Conservation (phyloP, 1,140 invertebrate species). For the Neodiprion pinetum region DNA sequence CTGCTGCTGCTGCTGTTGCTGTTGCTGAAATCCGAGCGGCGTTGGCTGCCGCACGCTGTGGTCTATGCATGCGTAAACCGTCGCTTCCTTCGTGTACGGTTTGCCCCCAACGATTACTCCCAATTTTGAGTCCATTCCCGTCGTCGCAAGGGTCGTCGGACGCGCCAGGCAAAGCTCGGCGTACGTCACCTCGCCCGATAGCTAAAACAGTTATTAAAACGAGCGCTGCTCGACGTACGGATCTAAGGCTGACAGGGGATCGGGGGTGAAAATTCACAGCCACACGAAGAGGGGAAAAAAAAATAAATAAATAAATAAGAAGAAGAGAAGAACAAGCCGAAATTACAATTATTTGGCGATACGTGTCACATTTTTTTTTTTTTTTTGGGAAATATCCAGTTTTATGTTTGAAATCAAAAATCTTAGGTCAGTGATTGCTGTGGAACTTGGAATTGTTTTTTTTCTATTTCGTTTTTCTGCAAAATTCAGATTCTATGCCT, state of each 20-base stretch:
- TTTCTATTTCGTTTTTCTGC: no score
- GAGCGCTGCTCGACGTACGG: conserved; percentile 14
- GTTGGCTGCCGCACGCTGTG: conserved; percentile 58
- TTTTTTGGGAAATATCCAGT: no score
- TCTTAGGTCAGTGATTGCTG: no score
- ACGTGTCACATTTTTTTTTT: no score
- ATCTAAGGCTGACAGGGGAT: not conserved
- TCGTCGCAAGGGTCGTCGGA: conserved; percentile 62
- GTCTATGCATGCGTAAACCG: conserved; percentile 76
- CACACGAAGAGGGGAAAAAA: not conserved
- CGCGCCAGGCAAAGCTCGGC: conserved; percentile 71
- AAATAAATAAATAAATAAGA: no score
- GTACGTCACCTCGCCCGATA: conserved; percentile 74
- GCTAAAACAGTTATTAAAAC: conserved; percentile 30
- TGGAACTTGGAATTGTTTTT: no score
- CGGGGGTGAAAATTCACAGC: conserved; percentile 3
- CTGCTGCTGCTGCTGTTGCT: conserved; percentile 35
- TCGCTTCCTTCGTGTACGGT: conserved; percentile 63
- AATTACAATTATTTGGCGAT: no score
- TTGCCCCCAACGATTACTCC: conserved; percentile 53
- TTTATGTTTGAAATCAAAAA: no score
- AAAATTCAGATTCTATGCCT: no score
- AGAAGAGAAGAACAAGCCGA: no score
- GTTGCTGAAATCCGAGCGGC: conserved; percentile 48
- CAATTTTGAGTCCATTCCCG: conserved; percentile 56